Evolutionary conservation across 1,140 invertebrate genomes (phyloP).

Genomic region (Drosophila setifemur): DNA sequence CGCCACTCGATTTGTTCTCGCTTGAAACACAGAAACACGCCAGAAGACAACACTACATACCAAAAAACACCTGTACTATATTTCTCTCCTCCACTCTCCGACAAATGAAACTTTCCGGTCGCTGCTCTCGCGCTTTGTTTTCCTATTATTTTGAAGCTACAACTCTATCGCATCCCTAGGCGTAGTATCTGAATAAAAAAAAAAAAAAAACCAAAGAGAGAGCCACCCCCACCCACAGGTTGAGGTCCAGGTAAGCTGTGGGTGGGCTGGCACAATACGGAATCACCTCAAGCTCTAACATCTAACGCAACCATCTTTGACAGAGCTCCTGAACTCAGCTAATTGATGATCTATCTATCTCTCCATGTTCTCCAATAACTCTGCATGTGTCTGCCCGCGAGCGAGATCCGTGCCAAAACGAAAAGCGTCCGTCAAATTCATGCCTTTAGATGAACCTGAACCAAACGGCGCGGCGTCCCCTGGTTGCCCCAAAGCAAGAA

Average conservation of each 20-base stretch:
- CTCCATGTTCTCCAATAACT: conserved; percentile 32
- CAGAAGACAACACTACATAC: conserved; percentile 2
- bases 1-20: not conserved
- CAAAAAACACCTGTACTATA: conserved; percentile 11
- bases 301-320: conserved; percentile 37
- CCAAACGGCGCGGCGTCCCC: conserved; percentile 56
- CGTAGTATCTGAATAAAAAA: conserved; percentile 5
- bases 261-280: conserved; percentile 17
- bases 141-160: conserved; percentile 41
- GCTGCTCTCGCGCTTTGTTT: conserved; percentile 46
- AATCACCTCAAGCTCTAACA: conserved; percentile 18
- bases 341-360: conserved; percentile 44
- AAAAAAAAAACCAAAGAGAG: not conserved
- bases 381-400: conserved; percentile 42
- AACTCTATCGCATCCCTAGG: conserved; percentile 15
- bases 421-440: conserved; percentile 82
- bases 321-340: conserved; percentile 34
- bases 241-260: conserved; percentile 46
- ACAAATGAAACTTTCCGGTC: conserved; percentile 9
- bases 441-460: conserved; percentile 82
- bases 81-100: conserved; percentile 33
- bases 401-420: conserved; percentile 77
- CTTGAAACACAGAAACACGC: not conserved
- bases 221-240: conserved; percentile 18
- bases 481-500: not conserved